Evolutionary conservation across 2,888 invertebrate genomes (phyloP).

Genomic region (Apomyelois bistriatella): DNA sequence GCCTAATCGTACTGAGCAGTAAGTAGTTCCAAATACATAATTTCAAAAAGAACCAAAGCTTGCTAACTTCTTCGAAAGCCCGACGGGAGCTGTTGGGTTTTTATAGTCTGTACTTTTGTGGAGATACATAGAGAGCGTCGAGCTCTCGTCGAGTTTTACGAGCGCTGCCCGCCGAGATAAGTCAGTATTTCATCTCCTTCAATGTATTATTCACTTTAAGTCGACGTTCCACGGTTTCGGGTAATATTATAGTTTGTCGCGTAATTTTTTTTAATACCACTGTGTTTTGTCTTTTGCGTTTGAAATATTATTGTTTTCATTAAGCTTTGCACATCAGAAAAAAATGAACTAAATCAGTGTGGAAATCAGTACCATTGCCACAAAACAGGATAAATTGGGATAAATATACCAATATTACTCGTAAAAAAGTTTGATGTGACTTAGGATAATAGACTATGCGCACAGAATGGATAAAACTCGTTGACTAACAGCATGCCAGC

Average conservation of each 20-base stretch:
- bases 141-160: slow-evolving; percentile 7
- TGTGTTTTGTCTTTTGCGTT: no score
- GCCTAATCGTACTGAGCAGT: no score
- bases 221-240: background rate
- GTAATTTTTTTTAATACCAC: background rate
- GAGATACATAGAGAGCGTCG: background rate
- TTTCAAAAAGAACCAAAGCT: background rate
- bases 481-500: no score
- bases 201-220: slow-evolving; percentile 8
- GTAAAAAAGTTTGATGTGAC: no score
- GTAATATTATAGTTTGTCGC: background rate
- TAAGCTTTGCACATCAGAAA: no score
- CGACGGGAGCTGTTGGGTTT: background rate
- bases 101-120: slow-evolving; percentile 1
- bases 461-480: no score
- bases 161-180: slow-evolving; percentile 11
- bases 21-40: background rate
- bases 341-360: no score
- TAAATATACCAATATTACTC: no score
- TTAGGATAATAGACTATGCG: no score
- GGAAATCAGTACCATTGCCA: no score
- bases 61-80: background rate
- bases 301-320: no score
- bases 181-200: slow-evolving; percentile 11
- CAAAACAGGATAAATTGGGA: no score